These are phyloP conservation scores for Prunella himalayana DNA, from an alignment of 2,113 vertebrate genomes.

Conservation along the genomic window DNA sequence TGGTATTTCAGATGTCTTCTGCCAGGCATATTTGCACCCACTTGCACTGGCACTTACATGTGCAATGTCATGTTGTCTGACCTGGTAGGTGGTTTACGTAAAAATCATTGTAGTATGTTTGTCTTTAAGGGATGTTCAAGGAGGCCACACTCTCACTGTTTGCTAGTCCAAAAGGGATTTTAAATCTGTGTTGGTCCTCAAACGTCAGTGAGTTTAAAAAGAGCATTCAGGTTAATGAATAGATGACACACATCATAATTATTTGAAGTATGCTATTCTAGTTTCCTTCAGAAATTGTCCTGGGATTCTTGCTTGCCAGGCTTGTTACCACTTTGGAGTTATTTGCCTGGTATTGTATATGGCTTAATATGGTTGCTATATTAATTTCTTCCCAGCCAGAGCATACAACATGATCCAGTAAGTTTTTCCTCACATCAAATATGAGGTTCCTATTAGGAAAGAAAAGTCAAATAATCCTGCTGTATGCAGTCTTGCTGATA, in stretches of 20 bases:
- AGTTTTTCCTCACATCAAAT: not conserved
- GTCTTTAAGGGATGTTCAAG: not conserved
- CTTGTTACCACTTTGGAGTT: not conserved
- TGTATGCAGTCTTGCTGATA: not conserved
- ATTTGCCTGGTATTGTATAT: not conserved
- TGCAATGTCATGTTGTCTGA: not conserved
- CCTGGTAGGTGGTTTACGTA: not conserved
- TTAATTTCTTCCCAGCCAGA: not conserved
- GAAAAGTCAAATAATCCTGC: not conserved
- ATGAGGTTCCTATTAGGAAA: not conserved
- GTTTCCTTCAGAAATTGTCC: not conserved
- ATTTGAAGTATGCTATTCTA: not conserved
- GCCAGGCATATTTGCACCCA: not conserved
- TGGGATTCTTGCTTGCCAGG: not conserved
- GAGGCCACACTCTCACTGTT: not conserved
- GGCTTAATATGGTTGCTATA: not conserved
- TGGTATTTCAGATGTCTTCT: not conserved
- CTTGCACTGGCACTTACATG: not conserved
- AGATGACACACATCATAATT: not conserved
- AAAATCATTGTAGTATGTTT: not conserved
- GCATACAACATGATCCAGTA: not conserved
- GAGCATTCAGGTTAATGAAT: conserved; percentile 40
- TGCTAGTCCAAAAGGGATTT: not conserved
- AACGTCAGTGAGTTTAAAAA: conserved; percentile 29
- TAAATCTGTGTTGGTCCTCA: not conserved